These are phyloP conservation scores for Zhengitettix transpicula DNA, from an alignment of 2,888 invertebrate species.

Conservation along the genomic window DNA sequence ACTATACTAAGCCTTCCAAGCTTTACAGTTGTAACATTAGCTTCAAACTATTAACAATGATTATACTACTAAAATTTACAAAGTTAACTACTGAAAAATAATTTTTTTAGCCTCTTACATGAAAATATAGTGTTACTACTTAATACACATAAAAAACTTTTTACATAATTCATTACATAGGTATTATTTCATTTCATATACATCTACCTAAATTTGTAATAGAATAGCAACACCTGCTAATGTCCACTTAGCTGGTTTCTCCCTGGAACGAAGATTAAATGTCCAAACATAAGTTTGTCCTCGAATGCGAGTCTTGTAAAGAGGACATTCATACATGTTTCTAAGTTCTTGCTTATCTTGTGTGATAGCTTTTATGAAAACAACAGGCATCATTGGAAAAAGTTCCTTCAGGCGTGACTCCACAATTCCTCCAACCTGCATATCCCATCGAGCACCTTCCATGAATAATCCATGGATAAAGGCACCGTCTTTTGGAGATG, in stretches of 20 bases:
- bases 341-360: constrained; percentile 78
- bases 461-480: constrained; percentile 77
- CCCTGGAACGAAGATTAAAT: constrained; percentile 79
- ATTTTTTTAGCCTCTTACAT: too few species aligned
- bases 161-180: too few species aligned
- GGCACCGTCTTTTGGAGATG: constrained; percentile 79
- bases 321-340: constrained; percentile 82
- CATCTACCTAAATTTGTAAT: constrained; percentile 25
- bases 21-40: too few species aligned
- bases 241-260: constrained; percentile 81
- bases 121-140: too few species aligned
- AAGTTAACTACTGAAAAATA: too few species aligned
- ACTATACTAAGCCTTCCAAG: too few species aligned
- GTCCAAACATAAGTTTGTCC: constrained; percentile 94
- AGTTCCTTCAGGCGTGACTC: constrained; percentile 80
- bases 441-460: constrained; percentile 93
- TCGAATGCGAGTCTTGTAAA: constrained; percentile 76
- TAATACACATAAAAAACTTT: too few species aligned
- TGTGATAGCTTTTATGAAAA: constrained; percentile 71
- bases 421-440: constrained; percentile 52
- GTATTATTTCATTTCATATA: too few species aligned
- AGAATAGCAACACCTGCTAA: constrained; percentile 84
- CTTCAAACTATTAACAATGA: too few species aligned
- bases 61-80: too few species aligned
- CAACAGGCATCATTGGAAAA: constrained; percentile 78